Percentiles rank a stretch among this genome's conserved stretches.
Evolutionary conservation across 2,797 vertebrate genomes (phyloP).

Genomic region (Champsocephalus esox): DNA sequence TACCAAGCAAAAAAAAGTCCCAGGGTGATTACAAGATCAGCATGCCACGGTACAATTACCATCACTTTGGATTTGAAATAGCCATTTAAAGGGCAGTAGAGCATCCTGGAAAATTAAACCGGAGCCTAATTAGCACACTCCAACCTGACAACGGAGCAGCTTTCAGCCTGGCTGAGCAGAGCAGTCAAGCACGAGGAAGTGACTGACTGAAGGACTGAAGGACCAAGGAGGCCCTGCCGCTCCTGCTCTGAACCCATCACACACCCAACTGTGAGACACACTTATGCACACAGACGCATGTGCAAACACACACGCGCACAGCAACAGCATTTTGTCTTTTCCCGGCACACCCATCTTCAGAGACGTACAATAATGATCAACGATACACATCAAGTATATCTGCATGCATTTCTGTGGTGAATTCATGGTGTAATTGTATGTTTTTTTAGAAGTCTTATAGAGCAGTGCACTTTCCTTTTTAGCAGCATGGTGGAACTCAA

Average conservation of each 20-base stretch:
- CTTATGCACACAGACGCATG: slow-evolving; percentile 24
- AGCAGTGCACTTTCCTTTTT: slow-evolving; percentile 1
- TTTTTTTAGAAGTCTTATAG: neutral
- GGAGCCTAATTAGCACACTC: slow-evolving; percentile 96
- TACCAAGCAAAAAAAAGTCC: slow-evolving; percentile 80
- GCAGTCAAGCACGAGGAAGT: slow-evolving; percentile 92
- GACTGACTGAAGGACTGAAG: slow-evolving; percentile 84
- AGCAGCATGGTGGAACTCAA: slow-evolving; percentile 40
- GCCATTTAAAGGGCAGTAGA: slow-evolving; percentile 96
- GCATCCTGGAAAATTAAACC: slow-evolving; percentile 97
- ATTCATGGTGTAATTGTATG: neutral
- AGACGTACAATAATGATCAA: neutral
- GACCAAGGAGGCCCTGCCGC: slow-evolving; percentile 78
- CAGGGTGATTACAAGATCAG: slow-evolving; percentile 94
- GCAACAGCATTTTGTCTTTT: slow-evolving; percentile 4
- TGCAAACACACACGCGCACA: slow-evolving; percentile 20
- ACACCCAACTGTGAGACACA: slow-evolving; percentile 70
- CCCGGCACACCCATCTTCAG: neutral
- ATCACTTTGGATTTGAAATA: slow-evolving; percentile 99
- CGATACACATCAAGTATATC: neutral
- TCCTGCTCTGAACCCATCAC: slow-evolving; percentile 69
- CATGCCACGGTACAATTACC: slow-evolving; percentile 94
- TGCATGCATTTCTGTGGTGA: neutral
- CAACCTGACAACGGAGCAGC: slow-evolving; percentile 92
- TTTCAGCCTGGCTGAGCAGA: slow-evolving; percentile 95